A percentile compares a stretch with the other conserved stretches of the same genome.
phyloP scores from a whole-genome alignment of 2,113 vertebrate species.

The Odobenus rosmarus region DNA sequence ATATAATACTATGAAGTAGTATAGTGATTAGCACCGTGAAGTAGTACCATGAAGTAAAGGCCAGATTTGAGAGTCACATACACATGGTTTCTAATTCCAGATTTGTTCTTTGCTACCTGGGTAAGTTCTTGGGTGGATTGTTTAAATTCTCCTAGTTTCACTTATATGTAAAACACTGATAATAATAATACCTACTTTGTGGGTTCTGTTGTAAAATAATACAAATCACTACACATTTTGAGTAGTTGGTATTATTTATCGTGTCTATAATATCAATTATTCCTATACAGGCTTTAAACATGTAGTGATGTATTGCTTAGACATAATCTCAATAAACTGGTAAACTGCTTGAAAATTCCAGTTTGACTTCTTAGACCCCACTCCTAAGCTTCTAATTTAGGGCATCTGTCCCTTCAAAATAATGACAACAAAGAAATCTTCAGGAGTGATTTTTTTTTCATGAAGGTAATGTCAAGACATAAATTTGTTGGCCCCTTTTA shows the following conservation, averaged over 20 bases:
- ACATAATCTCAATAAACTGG: not conserved
- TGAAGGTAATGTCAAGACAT: not conserved
- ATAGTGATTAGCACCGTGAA: no score
- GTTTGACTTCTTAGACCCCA: not conserved
- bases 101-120: not conserved
- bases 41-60: not conserved
- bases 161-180: not conserved
- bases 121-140: not conserved
- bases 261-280: not conserved
- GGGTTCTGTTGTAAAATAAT: not conserved
- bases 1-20: no score
- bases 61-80: not conserved
- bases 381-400: not conserved
- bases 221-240: not conserved
- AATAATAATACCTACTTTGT: not conserved
- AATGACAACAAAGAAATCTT: not conserved
- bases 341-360: constrained; percentile 10
- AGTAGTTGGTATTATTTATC: not conserved
- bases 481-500: not conserved
- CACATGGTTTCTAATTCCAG: not conserved
- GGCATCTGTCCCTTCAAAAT: not conserved
- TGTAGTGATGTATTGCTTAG: not conserved
- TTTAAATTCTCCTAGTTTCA: not conserved
- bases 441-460: not conserved
- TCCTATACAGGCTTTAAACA: not conserved